Conservation (phyloP, 2,797 vertebrate species). For the Tenualosa thibaudeaui region DNA sequence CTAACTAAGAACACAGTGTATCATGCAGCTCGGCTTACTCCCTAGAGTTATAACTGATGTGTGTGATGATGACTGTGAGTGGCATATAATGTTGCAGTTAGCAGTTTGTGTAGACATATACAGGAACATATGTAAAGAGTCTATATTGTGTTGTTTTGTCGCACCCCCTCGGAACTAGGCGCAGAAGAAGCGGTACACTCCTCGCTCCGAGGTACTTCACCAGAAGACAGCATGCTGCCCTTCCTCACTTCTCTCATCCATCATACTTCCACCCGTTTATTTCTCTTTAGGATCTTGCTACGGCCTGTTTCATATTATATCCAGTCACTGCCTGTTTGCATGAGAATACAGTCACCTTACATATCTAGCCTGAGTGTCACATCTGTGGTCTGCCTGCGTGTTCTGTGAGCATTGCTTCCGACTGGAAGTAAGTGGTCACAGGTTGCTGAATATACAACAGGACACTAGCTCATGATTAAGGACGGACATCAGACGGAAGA, state of each 20-base stretch:
- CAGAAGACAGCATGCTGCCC: constrained; percentile 30
- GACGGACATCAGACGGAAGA: background rate
- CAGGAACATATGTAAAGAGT: background rate
- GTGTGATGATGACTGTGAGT: background rate
- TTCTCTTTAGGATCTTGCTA: background rate
- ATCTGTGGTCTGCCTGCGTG: background rate
- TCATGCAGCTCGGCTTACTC: too few relatives aligned
- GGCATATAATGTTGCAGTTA: background rate
- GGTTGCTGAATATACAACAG: background rate
- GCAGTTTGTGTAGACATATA: background rate
- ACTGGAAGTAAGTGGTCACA: background rate
- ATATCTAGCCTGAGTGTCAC: background rate
- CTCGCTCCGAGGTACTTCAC: constrained; percentile 87
- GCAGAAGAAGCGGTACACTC: constrained; percentile 94
- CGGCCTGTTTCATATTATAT: background rate
- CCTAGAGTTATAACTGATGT: background rate
- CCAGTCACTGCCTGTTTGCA: background rate
- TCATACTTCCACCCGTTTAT: background rate
- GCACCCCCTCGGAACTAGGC: constrained; percentile 78
- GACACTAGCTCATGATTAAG: background rate
- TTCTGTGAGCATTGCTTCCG: background rate
- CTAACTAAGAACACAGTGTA: background rate
- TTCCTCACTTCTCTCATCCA: background rate
- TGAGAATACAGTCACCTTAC: background rate
- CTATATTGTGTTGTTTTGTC: constrained; percentile 57